phyloP scores from a whole-genome alignment of 2,113 vertebrate species.

The Procavia capensis region DNA sequence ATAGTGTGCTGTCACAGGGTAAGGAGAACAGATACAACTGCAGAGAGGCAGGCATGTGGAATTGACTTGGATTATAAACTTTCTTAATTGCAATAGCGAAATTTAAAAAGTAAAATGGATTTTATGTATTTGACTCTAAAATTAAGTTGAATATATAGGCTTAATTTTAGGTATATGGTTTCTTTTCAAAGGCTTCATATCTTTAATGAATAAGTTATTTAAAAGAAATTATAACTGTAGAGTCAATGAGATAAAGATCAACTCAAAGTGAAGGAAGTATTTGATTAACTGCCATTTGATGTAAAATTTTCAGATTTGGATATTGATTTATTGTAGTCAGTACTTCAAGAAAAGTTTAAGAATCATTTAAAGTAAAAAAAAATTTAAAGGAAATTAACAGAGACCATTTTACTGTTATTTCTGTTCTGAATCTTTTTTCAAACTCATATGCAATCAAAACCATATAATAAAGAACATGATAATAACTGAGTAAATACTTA shows the following conservation, averaged over 20 bases:
- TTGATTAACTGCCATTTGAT: slow-evolving; percentile 41
- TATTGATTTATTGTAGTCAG: neutral
- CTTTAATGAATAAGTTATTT: neutral
- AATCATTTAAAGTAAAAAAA: neutral
- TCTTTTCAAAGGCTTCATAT: neutral
- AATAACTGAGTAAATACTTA: neutral
- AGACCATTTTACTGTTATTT: neutral
- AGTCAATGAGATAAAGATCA: neutral
- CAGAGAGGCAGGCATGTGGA: too few relatives aligned
- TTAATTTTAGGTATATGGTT: slow-evolving; percentile 35
- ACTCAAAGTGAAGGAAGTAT: neutral
- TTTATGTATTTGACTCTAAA: neutral
- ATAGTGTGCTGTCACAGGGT: too few relatives aligned
- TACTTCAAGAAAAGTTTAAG: neutral
- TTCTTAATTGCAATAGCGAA: too few relatives aligned
- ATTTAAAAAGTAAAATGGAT: too few relatives aligned
- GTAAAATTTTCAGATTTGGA: neutral
- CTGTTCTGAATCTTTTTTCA: slow-evolving; percentile 18
- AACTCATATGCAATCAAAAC: neutral
- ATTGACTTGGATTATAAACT: too few relatives aligned
- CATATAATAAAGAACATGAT: neutral
- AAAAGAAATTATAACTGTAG: neutral
- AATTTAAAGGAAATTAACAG: slow-evolving; percentile 34
- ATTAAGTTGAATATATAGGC: neutral
- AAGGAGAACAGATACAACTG: too few relatives aligned